phyloP scores from a whole-genome alignment of 2,888 invertebrate genomes.

The Brachyptera putata region DNA sequence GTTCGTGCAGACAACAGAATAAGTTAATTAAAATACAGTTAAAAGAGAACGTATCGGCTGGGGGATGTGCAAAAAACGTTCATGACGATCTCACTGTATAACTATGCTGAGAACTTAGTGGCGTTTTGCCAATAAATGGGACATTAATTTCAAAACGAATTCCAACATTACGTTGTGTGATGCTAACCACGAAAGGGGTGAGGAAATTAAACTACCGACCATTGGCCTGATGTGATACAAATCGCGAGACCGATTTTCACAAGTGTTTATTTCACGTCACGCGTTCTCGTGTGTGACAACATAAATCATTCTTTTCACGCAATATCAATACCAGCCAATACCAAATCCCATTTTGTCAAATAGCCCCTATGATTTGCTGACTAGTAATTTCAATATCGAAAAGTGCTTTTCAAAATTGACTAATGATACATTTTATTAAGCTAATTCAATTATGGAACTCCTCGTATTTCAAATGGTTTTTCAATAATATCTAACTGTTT shows the following conservation, averaged over 20 bases:
- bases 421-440: no score
- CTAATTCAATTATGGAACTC: no score
- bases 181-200: background rate
- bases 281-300: background rate
- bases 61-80: background rate
- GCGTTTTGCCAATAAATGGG: constrained; percentile 1
- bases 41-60: no score
- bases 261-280: background rate
- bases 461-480: no score
- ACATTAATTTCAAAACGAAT: constrained; percentile 8
- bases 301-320: constrained; percentile 1
- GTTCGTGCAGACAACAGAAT: background rate
- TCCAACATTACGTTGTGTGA: background rate
- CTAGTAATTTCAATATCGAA: no score
- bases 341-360: no score
- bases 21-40: background rate
- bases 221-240: background rate
- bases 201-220: background rate
- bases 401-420: no score
- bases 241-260: background rate
- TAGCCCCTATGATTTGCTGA: no score
- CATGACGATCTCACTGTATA: background rate
- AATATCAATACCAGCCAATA: no score
- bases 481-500: no score
- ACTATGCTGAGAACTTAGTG: background rate